Conservation (phyloP, 2,888 invertebrate genomes). For the Dysmachus trigonus region DNA sequence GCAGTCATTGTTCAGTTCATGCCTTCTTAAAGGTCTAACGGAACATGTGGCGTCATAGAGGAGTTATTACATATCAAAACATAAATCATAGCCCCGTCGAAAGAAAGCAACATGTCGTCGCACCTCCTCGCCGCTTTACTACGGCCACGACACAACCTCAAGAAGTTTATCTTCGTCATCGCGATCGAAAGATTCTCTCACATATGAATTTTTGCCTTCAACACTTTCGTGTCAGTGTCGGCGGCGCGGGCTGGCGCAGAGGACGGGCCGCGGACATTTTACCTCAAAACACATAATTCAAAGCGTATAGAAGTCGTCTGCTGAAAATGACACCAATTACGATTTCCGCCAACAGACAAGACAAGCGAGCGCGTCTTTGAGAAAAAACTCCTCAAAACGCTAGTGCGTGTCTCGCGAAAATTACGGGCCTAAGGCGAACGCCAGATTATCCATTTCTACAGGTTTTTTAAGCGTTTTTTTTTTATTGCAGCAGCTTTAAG, state of each 20-base stretch:
- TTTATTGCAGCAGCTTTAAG: not conserved
- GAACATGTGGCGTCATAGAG: not conserved
- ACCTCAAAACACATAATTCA: constrained; percentile 13
- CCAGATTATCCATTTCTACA: not conserved
- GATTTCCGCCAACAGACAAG: constrained; percentile 43
- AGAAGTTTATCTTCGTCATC: constrained; percentile 1
- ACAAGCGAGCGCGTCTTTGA: not conserved
- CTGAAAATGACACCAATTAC: constrained; percentile 49
- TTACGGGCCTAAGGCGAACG: not conserved
- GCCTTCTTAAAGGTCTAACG: not conserved
- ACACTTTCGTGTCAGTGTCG: not conserved
- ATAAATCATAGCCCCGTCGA: constrained; percentile 13
- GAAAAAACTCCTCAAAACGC: not conserved
- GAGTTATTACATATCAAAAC: not conserved
- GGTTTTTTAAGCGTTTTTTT: not conserved
- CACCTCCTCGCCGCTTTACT: no score
- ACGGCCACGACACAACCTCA: not conserved
- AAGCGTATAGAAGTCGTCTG: constrained; percentile 15
- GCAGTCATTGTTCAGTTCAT: not conserved
- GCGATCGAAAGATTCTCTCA: not conserved
- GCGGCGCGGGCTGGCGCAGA: not conserved
- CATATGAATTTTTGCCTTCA: constrained; percentile 12
- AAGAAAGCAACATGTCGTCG: not conserved
- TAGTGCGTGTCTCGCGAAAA: not conserved
- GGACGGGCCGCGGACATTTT: not conserved